phyloP scores from a whole-genome alignment of 2,113 vertebrate species.

The Seriola aureovittata region DNA sequence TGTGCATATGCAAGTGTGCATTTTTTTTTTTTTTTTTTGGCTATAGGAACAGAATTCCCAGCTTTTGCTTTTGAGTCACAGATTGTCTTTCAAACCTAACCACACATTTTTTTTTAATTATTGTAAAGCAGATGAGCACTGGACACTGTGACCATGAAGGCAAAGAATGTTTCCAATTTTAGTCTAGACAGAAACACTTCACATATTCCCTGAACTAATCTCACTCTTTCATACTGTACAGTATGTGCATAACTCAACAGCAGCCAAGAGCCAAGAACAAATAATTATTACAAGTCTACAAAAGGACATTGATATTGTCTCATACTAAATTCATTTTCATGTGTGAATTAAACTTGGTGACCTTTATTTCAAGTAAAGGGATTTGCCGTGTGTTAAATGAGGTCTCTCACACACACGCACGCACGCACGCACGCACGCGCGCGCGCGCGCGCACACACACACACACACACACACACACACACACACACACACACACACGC shows the following conservation, averaged over 20 bases:
- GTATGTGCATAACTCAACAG: conserved; percentile 11
- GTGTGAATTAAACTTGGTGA: conserved; percentile 16
- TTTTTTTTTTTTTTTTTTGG: neutral
- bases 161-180: neutral
- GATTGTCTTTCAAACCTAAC: conserved; percentile 19
- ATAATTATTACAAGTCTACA: neutral
- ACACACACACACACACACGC: neutral
- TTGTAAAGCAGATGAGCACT: neutral
- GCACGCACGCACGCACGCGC: neutral
- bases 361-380: conserved; percentile 8
- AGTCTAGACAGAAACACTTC: conserved; percentile 39
- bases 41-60: neutral
- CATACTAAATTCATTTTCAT: neutral
- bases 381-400: conserved; percentile 6
- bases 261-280: conserved; percentile 12
- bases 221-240: neutral
- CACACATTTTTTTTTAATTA: too few relatives aligned
- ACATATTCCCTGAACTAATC: conserved; percentile 36
- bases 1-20: neutral
- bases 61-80: conserved; percentile 17
- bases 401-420: neutral
- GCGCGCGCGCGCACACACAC: too few relatives aligned
- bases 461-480: neutral
- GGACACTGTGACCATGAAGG: neutral
- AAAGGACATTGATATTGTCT: neutral